A percentile compares a stretch with the other conserved stretches of the same genome.
Evolutionary conservation across 2,888 invertebrate genomes (phyloP).

Genomic region (Chalcis sispes): DNA sequence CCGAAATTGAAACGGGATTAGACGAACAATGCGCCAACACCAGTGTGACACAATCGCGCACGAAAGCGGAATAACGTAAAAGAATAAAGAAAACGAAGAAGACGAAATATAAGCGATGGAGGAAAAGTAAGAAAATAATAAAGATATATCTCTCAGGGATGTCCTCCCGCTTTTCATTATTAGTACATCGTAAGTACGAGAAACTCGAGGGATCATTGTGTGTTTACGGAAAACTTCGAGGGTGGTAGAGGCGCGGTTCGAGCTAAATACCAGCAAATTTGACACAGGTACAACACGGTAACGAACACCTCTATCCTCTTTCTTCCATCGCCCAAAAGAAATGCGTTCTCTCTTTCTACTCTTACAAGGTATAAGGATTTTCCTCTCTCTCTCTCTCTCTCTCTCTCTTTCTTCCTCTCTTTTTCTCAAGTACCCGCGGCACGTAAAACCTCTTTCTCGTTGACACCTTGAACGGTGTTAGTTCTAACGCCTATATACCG

Average conservation of each 20-base stretch:
- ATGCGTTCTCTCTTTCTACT: constrained; percentile 13
- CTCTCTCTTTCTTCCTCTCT: not conserved
- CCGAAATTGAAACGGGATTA: too few species aligned
- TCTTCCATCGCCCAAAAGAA: not conserved
- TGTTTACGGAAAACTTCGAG: constrained; percentile 39
- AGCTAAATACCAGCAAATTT: constrained; percentile 29
- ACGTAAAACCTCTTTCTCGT: constrained; percentile 64
- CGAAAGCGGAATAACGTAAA: too few species aligned
- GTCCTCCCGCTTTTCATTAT: constrained; percentile 26
- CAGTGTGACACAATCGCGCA: too few species aligned
- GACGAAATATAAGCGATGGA: too few species aligned
- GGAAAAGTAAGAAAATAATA: constrained; percentile 31
- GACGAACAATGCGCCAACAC: too few species aligned
- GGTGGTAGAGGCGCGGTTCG: constrained; percentile 8
- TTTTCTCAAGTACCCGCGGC: constrained; percentile 44
- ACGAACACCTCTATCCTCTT: constrained; percentile 59
- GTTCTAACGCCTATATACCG: constrained; percentile 72
- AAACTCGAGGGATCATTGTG: constrained; percentile 40
- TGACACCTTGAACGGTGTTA: constrained; percentile 75
- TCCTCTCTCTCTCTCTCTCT: constrained; percentile 16
- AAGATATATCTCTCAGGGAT: constrained; percentile 42
- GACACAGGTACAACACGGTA: constrained; percentile 50
- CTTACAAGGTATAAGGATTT: too few species aligned
- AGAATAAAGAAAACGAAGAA: too few species aligned
- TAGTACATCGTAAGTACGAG: not conserved